These are phyloP conservation scores for Gymnobelideus leadbeateri DNA, from an alignment of 2,113 vertebrate genomes.

Conservation along the genomic window DNA sequence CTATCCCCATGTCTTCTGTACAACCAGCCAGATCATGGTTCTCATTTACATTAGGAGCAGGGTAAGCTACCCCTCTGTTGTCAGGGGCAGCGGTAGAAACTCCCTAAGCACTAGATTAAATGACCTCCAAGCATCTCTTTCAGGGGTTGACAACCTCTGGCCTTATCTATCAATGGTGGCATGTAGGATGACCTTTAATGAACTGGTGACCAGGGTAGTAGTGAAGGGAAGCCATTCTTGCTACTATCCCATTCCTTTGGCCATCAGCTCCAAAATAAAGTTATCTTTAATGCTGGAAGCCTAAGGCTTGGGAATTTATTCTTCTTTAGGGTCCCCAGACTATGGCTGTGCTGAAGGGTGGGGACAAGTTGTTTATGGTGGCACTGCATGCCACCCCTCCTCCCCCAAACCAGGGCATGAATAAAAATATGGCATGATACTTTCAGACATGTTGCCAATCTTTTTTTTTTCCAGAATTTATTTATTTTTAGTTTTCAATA, in stretches of 20 bases:
- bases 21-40: background rate
- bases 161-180: background rate
- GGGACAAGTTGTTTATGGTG: background rate
- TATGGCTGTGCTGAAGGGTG: background rate
- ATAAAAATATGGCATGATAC: background rate
- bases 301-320: background rate
- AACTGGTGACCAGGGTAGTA: background rate
- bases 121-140: background rate
- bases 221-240: background rate
- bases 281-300: background rate
- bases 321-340: background rate
- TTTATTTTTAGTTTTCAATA: too few species aligned
- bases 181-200: background rate
- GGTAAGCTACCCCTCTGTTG: slow-evolving; percentile 11
- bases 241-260: background rate
- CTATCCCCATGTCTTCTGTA: slow-evolving; percentile 48
- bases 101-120: background rate
- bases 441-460: background rate
- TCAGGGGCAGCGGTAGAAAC: background rate
- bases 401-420: background rate
- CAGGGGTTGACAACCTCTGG: background rate
- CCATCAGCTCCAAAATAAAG: background rate
- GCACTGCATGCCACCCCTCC: background rate
- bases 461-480: background rate
- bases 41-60: slow-evolving; percentile 33